Percentiles rank a stretch among this genome's conserved stretches.
phyloP scores from a whole-genome alignment of 2,888 invertebrate genomes.

The Oscheius myriophilus region DNA sequence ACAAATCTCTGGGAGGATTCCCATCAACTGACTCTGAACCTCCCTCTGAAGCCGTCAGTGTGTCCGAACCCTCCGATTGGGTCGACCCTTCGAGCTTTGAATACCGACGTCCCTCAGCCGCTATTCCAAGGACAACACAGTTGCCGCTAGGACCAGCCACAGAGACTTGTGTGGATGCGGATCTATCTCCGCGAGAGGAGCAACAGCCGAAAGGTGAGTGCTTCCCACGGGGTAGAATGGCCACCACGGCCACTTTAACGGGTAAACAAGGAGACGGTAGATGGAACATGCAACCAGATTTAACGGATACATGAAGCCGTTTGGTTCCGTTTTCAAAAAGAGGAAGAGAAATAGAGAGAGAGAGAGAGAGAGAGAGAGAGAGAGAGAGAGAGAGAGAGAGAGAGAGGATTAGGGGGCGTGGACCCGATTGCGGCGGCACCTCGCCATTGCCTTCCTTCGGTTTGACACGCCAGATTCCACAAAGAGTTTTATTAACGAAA shows the following conservation, averaged over 20 bases:
- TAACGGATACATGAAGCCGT: too few species aligned
- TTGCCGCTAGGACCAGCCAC: conserved; percentile 5
- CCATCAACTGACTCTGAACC: background rate
- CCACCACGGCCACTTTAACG: background rate
- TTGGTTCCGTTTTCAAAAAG: too few species aligned
- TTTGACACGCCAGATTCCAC: too few species aligned
- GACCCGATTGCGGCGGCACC: too few species aligned
- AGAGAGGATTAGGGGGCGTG: too few species aligned
- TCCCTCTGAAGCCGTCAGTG: background rate
- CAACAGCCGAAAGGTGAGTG: background rate
- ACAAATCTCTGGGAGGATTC: background rate
- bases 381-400: too few species aligned
- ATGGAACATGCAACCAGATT: too few species aligned
- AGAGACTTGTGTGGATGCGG: conserved; percentile 18
- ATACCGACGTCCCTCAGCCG: background rate
- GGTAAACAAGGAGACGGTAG: background rate
- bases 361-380: too few species aligned
- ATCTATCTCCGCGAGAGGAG: background rate
- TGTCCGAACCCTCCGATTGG: conserved; percentile 8
- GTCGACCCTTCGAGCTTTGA: conserved; percentile 4
- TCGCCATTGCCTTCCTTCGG: too few species aligned
- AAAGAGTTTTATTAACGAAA: too few species aligned
- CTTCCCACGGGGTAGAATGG: conserved; percentile 15
- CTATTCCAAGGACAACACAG: conserved; percentile 8
- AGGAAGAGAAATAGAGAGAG: too few species aligned